A percentile compares a stretch with the other conserved stretches of the same genome.
phyloP scores from a whole-genome alignment of 1,140 invertebrate species.

The Berghia stephanieae region DNA sequence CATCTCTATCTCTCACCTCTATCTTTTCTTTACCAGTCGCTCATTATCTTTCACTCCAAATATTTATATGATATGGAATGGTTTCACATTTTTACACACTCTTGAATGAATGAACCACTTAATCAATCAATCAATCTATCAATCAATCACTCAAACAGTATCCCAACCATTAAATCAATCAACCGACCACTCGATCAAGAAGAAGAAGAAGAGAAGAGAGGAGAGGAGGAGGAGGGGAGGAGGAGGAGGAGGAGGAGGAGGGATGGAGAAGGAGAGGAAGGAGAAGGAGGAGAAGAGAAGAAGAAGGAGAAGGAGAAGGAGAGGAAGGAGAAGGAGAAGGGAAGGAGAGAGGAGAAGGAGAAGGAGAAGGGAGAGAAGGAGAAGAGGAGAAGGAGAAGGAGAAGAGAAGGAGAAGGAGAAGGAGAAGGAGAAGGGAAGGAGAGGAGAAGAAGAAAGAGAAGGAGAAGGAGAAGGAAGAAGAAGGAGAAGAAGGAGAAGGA shows the following conservation, averaged over 20 bases:
- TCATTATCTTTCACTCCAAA: too few relatives aligned
- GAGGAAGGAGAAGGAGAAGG: conserved; percentile 1
- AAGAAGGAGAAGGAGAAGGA: background rate
- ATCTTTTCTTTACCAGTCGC: background rate
- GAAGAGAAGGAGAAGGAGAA: conserved; percentile 11
- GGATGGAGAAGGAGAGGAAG: background rate
- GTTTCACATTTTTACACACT: too few relatives aligned
- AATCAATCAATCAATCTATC: too few relatives aligned
- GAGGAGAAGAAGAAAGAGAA: background rate
- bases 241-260: too few relatives aligned
- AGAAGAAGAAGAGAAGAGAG: background rate
- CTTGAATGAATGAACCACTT: too few relatives aligned
- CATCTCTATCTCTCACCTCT: background rate
- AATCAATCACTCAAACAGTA: too few relatives aligned
- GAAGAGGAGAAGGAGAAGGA: conserved; percentile 21
- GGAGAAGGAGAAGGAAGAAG: background rate
- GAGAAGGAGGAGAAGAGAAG: conserved; percentile 9
- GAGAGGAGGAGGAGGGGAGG: background rate
- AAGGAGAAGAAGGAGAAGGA: background rate
- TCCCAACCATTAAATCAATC: too few relatives aligned
- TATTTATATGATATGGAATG: too few relatives aligned
- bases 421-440: background rate
- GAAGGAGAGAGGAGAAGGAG: conserved; percentile 4
- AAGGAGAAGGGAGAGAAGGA: conserved; percentile 36
- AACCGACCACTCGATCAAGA: too few relatives aligned